Conservation (phyloP, 1,140 invertebrate genomes). For the Drosophila bifasciata region DNA sequence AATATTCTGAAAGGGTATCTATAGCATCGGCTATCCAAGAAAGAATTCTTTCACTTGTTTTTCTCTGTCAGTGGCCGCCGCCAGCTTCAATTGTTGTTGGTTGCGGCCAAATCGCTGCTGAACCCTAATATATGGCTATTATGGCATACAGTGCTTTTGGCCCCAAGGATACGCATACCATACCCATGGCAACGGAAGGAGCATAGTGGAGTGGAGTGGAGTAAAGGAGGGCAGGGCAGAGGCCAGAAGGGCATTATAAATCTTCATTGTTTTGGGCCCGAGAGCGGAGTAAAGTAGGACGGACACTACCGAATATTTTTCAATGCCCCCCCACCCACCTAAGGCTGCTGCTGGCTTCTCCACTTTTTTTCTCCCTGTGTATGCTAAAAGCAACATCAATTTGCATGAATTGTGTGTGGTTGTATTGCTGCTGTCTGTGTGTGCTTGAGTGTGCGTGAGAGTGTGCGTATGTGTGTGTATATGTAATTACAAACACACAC, state of each 20-base stretch:
- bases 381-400: slow-evolving; percentile 78
- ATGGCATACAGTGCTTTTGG: slow-evolving; percentile 59
- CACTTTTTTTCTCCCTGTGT: slow-evolving; percentile 25
- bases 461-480: slow-evolving; percentile 52
- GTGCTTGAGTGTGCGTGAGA: slow-evolving; percentile 36
- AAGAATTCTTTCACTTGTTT: too few species aligned
- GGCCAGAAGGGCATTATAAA: slow-evolving; percentile 61
- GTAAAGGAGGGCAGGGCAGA: background rate
- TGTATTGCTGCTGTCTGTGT: slow-evolving; percentile 20
- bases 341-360: slow-evolving; percentile 28
- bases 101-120: slow-evolving; percentile 63
- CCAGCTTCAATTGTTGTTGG: slow-evolving; percentile 59
- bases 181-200: slow-evolving; percentile 17
- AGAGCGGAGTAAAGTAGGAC: slow-evolving; percentile 70
- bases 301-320: slow-evolving; percentile 71
- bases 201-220: background rate
- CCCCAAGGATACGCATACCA: slow-evolving; percentile 12
- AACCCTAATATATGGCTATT: slow-evolving; percentile 78
- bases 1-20: too few species aligned
- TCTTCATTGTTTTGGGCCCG: slow-evolving; percentile 70
- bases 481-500: slow-evolving; percentile 75
- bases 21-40: too few species aligned
- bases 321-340: slow-evolving; percentile 25
- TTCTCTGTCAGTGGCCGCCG: slow-evolving; percentile 25
- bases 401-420: slow-evolving; percentile 67